Evolutionary conservation across 35 echinoderm and acorn worm genomes (phyloP).

Genomic region (Heliocidaris erythrogramma): DNA sequence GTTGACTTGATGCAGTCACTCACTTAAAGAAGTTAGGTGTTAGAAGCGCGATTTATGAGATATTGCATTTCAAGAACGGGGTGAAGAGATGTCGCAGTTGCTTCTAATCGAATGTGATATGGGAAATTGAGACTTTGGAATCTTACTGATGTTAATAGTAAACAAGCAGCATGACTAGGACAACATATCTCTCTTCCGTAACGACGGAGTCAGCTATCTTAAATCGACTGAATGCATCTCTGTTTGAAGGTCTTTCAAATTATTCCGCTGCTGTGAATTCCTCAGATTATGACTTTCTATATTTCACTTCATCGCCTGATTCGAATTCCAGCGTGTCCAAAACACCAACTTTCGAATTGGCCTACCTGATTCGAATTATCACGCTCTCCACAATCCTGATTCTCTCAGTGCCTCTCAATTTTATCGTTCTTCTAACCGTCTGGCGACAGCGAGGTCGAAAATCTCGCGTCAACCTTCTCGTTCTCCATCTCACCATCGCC

Average conservation of each 20-base stretch:
- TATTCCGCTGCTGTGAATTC: not conserved
- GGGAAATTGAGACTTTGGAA: not conserved
- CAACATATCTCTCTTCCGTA: not conserved
- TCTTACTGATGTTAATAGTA: not conserved
- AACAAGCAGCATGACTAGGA: not conserved
- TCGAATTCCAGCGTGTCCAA: not conserved
- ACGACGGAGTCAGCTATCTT: not conserved
- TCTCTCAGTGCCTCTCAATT: constrained; percentile 47
- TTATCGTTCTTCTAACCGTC: constrained; percentile 15
- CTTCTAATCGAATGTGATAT: not conserved
- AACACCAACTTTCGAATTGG: constrained; percentile 33
- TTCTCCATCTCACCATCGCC: constrained; percentile 30
- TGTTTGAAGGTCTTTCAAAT: constrained; percentile 19
- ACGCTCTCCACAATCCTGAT: constrained; percentile 24
- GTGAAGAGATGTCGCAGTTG: not conserved
- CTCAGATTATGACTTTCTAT: not conserved
- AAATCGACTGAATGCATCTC: not conserved
- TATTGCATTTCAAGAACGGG: not conserved
- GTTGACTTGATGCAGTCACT: not conserved
- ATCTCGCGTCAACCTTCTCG: constrained; percentile 80
- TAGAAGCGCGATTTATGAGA: not conserved
- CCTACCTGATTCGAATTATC: constrained; percentile 38
- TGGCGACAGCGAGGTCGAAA: constrained; percentile 56
- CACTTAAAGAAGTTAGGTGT: not conserved
- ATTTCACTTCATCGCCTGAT: not conserved